Conservation (phyloP, 2,113 vertebrate genomes). For the Anolis sagrei region DNA sequence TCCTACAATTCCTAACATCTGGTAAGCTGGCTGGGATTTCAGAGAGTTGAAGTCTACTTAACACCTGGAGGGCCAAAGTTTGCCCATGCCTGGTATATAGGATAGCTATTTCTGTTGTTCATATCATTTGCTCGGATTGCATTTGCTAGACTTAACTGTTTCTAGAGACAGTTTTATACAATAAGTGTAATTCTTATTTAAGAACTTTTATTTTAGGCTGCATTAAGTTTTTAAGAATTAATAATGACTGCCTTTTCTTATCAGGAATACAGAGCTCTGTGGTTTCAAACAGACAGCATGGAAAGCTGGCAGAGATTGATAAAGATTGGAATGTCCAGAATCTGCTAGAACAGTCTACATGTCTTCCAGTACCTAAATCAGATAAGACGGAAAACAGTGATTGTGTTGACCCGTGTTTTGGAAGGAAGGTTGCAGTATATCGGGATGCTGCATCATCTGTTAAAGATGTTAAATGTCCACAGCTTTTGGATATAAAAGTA, state of each 20-base stretch:
- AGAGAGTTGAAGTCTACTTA: no score
- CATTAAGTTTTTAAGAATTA: constrained; percentile 2
- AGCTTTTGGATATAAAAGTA: constrained; percentile 43
- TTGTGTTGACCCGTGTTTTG: constrained; percentile 44
- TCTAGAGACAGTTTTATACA: not conserved
- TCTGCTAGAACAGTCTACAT: constrained; percentile 46
- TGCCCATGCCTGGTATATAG: no score
- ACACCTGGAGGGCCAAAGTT: no score
- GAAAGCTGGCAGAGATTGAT: constrained; percentile 57
- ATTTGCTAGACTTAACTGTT: not conserved
- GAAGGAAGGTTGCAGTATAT: constrained; percentile 39
- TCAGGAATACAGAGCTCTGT: constrained; percentile 64
- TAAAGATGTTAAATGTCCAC: constrained; percentile 42
- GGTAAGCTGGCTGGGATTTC: no score
- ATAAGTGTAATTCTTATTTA: not conserved
- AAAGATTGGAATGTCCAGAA: constrained; percentile 52
- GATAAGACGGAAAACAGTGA: constrained; percentile 49
- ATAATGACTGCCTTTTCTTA: constrained; percentile 52
- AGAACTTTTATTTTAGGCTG: constrained; percentile 1
- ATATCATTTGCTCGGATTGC: not conserved
- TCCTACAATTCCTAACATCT: no score
- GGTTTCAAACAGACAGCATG: constrained; percentile 32
- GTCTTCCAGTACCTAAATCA: constrained; percentile 48
- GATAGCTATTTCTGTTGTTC: not conserved
- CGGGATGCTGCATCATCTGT: constrained; percentile 36